Conservation (phyloP, 2,113 vertebrate species). For the Ptilorrhoa leucosticta region DNA sequence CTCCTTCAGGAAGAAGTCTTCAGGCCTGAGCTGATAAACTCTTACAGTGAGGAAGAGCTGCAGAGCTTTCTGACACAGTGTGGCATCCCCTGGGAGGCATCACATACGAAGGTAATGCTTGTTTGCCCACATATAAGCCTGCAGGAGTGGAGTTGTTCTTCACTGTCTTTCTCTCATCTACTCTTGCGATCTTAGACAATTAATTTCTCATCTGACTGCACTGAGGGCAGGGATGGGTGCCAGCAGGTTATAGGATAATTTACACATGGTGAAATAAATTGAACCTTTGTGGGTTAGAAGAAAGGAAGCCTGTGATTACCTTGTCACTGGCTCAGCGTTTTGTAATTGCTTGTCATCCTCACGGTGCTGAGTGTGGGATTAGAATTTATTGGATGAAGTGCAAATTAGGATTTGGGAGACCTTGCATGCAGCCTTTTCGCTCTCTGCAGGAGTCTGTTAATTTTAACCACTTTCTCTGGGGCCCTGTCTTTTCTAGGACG, state of each 20-base stretch:
- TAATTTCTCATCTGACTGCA: not conserved
- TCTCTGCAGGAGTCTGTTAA: not conserved
- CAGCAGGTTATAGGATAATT: conserved; percentile 25
- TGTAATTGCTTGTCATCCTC: conserved; percentile 14
- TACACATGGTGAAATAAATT: not conserved
- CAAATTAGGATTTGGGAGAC: not conserved
- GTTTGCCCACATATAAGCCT: not conserved
- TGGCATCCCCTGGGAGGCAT: conserved; percentile 61
- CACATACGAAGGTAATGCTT: conserved; percentile 77
- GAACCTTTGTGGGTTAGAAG: conserved; percentile 14
- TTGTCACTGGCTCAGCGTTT: not conserved
- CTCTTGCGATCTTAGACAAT: not conserved
- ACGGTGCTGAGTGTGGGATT: not conserved
- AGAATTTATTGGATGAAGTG: not conserved
- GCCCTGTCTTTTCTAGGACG: conserved; percentile 72
- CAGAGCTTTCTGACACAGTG: conserved; percentile 79
- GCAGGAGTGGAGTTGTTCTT: not conserved
- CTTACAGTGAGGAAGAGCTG: conserved; percentile 82
- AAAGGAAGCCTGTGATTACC: conserved; percentile 29
- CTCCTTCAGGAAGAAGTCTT: conserved; percentile 87
- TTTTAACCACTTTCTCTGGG: not conserved
- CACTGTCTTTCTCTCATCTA: not conserved
- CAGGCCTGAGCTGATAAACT: conserved; percentile 80
- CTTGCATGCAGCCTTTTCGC: not conserved
- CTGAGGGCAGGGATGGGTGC: not conserved